Evolutionary conservation across 2,888 invertebrate species (phyloP).

Genomic region (Phengaris arion): DNA sequence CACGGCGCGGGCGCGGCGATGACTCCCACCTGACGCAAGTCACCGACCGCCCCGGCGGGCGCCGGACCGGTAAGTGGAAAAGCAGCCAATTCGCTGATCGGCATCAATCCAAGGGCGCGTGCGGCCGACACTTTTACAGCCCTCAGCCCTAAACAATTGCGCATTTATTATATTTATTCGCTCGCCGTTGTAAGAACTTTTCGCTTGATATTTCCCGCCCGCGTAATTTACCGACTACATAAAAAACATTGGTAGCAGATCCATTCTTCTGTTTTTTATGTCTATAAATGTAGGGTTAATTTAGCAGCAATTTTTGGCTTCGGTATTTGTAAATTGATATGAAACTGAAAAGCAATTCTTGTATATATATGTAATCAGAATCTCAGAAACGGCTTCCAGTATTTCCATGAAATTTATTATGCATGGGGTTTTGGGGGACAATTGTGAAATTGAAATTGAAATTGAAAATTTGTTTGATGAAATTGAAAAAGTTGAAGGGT

Average conservation of each 20-base stretch:
- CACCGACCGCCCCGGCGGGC: too few relatives aligned
- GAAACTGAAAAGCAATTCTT: not conserved
- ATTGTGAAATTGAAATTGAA: too few relatives aligned
- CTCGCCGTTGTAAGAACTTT: conserved; percentile 60
- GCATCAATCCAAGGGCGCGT: conserved; percentile 58
- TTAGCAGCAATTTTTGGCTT: too few relatives aligned
- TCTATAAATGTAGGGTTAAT: not conserved
- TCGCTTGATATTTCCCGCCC: conserved; percentile 34
- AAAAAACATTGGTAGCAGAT: conserved; percentile 21
- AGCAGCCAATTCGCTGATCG: not conserved
- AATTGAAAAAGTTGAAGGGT: too few relatives aligned
- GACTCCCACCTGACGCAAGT: too few relatives aligned
- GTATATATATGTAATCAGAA: too few relatives aligned
- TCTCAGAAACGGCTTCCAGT: too few relatives aligned
- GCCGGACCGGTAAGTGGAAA: too few relatives aligned
- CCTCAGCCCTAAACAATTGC: conserved; percentile 67
- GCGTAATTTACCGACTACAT: conserved; percentile 19
- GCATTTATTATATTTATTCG: conserved; percentile 77
- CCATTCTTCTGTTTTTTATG: conserved; percentile 30
- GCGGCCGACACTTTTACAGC: conserved; percentile 73
- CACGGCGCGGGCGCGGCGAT: too few relatives aligned
- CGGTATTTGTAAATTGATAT: not conserved
- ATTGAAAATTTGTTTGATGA: too few relatives aligned
- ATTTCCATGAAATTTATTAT: too few relatives aligned
- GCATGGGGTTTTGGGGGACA: too few relatives aligned